Evolutionary conservation across 2,797 vertebrate species (phyloP), one percentile per base, ranked within the genome.

Genomic region (Calcarius lapponicus): DNA sequence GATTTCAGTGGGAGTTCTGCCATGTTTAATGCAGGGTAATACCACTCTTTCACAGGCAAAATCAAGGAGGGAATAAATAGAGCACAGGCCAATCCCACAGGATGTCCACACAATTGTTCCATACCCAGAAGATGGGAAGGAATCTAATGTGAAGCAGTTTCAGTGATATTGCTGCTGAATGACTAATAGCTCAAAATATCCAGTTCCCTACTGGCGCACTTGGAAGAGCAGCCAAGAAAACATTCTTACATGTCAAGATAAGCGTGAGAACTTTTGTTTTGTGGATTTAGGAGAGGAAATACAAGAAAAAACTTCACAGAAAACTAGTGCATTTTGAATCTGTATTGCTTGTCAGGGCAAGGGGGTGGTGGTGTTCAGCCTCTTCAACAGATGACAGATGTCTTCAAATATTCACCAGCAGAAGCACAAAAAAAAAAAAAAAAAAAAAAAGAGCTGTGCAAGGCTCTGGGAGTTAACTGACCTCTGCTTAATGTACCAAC

Each of bases 1-100:
- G 6, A 65, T 51, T 86, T 82, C 70, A 75, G 54, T 66, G 61
- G 86, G 73, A 92, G 92, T 78, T 86, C 18, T 73, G 25, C 34
- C 32, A 58, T 74, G 29, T 48, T 73, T 66, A 73, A 66, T 36
- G 38, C 21, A 83, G 29, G 17, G 75, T 69, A 86, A 60, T 76
- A 60, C 28, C 7, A 13, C 31, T 89, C 26, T 79, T 86, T 73
- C 3, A 10, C 47, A 92, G 40, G 69, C 64, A 66, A 42, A n/a
- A 83, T 38, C 22, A 64, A 51, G 40, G 25, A 90, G 84, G 78
- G 95, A 82, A 73, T 50, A 54, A 38, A 13, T 3, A 31, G 18
- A 90, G n/a, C 65, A 50, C 14, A 85, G 36, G 31, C 34, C 87
- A 92, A 88, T 91, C 95, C 95, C 93, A 95, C 79, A 92, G 91